Conservation (phyloP, 1,140 invertebrate genomes). For the Drosophila sechellia region DNA sequence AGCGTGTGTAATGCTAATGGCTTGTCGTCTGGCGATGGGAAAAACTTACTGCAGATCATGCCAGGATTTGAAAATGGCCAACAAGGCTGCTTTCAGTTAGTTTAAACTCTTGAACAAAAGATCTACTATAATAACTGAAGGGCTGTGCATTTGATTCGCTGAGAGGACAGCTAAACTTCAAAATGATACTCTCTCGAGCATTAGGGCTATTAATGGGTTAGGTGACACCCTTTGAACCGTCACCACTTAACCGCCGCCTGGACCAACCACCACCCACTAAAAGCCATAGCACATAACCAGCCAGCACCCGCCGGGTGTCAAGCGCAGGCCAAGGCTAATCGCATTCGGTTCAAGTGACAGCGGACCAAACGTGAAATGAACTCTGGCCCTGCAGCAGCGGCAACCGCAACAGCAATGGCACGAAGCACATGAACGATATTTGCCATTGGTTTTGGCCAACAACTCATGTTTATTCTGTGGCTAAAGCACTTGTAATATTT, state of each 20-base stretch:
- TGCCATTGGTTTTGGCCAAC: not conserved
- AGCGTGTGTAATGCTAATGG: constrained; percentile 72
- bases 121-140: not conserved
- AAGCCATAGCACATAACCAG: no score
- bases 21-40: constrained; percentile 6
- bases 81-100: no score
- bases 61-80: not conserved
- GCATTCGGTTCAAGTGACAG: constrained; percentile 56
- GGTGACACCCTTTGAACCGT: not conserved
- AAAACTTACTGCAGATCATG: not conserved
- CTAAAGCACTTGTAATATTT: no score
- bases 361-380: constrained; percentile 44
- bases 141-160: not conserved
- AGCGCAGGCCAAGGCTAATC: constrained; percentile 52
- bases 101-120: not conserved
- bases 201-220: constrained; percentile 56
- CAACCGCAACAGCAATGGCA: constrained; percentile 20
- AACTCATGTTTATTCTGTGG: no score
- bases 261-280: not conserved
- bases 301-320: constrained; percentile 1
- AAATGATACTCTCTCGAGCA: not conserved
- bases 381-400: constrained; percentile 25
- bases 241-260: constrained; percentile 1
- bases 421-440: not conserved
- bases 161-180: not conserved